A percentile compares a stretch with the other conserved stretches of the same genome.
Evolutionary conservation across 2,888 invertebrate species (phyloP).

Genomic region (Coronaproctus castanopsis): DNA sequence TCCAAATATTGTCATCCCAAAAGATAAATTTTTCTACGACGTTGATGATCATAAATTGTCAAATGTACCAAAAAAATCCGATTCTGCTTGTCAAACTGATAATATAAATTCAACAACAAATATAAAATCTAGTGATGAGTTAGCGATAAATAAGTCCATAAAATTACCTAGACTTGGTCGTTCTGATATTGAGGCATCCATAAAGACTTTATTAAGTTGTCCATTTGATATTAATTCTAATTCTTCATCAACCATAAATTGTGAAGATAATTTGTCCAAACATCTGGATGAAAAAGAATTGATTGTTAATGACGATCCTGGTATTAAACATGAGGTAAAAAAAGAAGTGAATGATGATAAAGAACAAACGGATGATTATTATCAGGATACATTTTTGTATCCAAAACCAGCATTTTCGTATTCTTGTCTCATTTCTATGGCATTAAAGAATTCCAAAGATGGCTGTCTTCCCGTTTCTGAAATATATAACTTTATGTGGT

Average conservation of each 20-base stretch:
- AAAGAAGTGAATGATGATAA: background rate
- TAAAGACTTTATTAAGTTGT: no score
- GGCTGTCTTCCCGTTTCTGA: constrained; percentile 93
- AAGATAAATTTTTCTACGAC: background rate
- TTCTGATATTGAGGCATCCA: no score
- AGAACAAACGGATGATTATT: background rate
- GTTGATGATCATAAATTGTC: no score
- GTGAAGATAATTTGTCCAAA: background rate
- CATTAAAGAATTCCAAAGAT: constrained; percentile 81
- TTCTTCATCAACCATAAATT: background rate
- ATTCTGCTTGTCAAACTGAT: no score
- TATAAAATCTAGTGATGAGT: no score
- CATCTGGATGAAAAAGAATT: background rate
- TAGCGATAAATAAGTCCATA: no score
- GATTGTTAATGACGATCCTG: background rate
- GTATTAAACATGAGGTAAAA: background rate
- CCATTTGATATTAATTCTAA: no score
- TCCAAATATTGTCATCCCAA: constrained; percentile 73
- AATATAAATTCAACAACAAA: no score
- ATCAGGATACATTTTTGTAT: constrained; percentile 28
- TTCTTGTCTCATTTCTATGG: constrained; percentile 94
- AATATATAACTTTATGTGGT: constrained; percentile 98
- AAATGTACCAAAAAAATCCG: no score
- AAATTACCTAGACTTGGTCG: no score
- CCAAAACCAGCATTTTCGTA: constrained; percentile 97